phyloP scores from a whole-genome alignment of 1,140 invertebrate species.

The Grapholita molesta region DNA sequence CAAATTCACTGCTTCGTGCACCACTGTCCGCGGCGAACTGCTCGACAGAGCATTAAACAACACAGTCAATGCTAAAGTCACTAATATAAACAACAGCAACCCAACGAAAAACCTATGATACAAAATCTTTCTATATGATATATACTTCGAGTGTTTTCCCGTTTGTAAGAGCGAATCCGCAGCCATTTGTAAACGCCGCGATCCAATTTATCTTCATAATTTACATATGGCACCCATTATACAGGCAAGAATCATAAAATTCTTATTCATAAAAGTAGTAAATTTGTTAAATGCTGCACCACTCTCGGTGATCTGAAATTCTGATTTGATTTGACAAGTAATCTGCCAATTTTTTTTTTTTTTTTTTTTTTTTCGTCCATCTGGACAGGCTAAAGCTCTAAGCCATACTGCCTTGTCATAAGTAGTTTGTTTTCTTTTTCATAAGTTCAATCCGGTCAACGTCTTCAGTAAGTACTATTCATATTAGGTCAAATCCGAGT shows the following conservation, averaged over 20 bases:
- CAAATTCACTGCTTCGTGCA: conserved; percentile 58
- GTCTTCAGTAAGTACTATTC: too few relatives aligned
- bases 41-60: conserved; percentile 64
- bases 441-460: too few relatives aligned
- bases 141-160: conserved; percentile 69
- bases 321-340: conserved; percentile 11
- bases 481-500: too few relatives aligned
- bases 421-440: too few relatives aligned
- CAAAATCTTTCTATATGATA: conserved; percentile 71
- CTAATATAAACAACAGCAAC: conserved; percentile 76
- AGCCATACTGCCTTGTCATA: too few relatives aligned
- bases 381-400: too few relatives aligned
- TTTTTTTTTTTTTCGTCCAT: too few relatives aligned
- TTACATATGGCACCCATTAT: conserved; percentile 72
- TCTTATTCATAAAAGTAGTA: conserved; percentile 68
- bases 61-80: conserved; percentile 74
- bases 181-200: conserved; percentile 69
- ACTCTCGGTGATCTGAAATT: conserved; percentile 22
- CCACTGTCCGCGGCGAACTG: conserved; percentile 56
- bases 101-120: conserved; percentile 79
- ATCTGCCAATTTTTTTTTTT: too few relatives aligned
- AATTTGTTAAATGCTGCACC: conserved; percentile 60
- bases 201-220: conserved; percentile 64
- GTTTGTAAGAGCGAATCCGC: conserved; percentile 64
- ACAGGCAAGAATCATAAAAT: conserved; percentile 52